Evolutionary conservation across 2,888 invertebrate species (phyloP), one percentile per base, ranked within the genome.

Genomic region (Allygus modestus): DNA sequence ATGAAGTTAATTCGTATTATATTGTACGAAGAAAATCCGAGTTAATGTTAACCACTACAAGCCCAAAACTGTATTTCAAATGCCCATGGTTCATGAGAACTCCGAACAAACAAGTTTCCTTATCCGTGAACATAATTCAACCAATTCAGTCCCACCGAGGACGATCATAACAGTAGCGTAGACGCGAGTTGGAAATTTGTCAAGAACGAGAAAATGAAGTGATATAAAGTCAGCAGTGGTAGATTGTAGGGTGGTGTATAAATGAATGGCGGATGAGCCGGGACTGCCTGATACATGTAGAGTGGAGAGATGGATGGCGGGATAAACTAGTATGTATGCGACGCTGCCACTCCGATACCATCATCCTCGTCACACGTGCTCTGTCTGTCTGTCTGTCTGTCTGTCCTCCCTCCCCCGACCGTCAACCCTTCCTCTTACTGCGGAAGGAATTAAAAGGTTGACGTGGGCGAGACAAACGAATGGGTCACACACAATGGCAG

Each of bases 331-430:
- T 73, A 5, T 77, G 77, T 77, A 77, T 77, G 77, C 77, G 46
- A 1, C 20, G 17, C 77, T 46, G 7, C 4, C 26, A 12, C 51
- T 17, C 26, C n/a, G 71, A 71, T 71, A 41, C 71, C 71, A 71
- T 71, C 54, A 58, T 54, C 54, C 81, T 33, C 31, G 75, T 61
- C 87, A 85, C 87, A 82, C 79, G 77, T 61, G 73, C 81, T 17
- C 84, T 43, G 73, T 61, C n/a, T n/a, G n/a, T n/a, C 69, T 75
- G 73, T 77, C 81, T 71, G 37, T 69, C 85, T 77, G 83, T 81
- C 65, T 79, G 69, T 71, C 71, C 77, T 75, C 43, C 7, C 23
- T 28, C 43, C 77, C 65, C 43, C 1, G 17, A 43, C 31, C 12
- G 28, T 37, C 73, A 31, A 7, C 77, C 77, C 28, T 51, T 9